Percentiles rank a stretch among this genome's conserved stretches.
These are phyloP conservation scores for Crocodylus rhombifer DNA, from an alignment of 2,797 vertebrate genomes.

Conservation along the genomic window DNA sequence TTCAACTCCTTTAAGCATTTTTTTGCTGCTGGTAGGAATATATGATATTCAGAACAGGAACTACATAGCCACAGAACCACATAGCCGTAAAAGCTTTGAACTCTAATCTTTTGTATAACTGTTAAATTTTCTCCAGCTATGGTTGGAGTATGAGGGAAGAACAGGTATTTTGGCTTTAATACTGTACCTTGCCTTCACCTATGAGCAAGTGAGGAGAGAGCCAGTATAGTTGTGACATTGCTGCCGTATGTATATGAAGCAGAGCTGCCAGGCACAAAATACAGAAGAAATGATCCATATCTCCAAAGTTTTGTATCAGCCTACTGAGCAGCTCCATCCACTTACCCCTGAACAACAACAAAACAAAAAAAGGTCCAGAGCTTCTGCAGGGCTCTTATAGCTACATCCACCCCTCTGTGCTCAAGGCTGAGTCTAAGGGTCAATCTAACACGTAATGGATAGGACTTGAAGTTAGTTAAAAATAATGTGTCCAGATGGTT, in stretches of 20 bases:
- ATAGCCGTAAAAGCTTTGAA: background rate
- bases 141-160: background rate
- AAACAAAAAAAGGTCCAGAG: background rate
- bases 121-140: background rate
- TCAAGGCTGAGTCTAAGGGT: background rate
- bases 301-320: background rate
- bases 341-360: background rate
- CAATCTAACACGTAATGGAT: background rate
- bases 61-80: background rate
- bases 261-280: background rate
- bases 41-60: background rate
- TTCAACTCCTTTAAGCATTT: background rate
- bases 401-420: background rate
- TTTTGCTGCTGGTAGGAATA: background rate
- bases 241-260: background rate
- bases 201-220: background rate
- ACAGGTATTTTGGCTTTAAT: background rate
- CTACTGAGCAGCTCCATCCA: background rate
- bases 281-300: background rate
- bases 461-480: background rate
- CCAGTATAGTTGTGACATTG: background rate
- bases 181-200: background rate
- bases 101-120: background rate
- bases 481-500: background rate
- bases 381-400: background rate